Base-by-base conservation (phyloP, 2,888 invertebrate genomes). In the Aleiodes leptofemur region DNA sequence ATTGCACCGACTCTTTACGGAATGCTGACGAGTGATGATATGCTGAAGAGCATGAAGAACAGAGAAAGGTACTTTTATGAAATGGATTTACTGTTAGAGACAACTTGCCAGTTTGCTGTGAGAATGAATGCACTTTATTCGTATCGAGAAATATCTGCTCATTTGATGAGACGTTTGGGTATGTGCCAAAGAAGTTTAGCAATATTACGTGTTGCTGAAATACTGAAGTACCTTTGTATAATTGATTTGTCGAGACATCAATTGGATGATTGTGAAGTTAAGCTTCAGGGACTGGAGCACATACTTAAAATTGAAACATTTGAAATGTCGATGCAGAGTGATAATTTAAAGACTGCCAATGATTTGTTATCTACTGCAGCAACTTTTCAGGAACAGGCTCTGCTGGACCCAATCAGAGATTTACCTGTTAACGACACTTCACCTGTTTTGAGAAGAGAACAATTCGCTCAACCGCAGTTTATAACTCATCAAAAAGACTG, bases 201-300 rank as follows among this genome's bases (percentile, higher is more conserved):
- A 1, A 82, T 85, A 0, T 59, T 86, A n/a, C 82, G 87, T 14
- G 82, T 85, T 4, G 88, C 86, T 0, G 85, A 86, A 50, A 78
- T 84, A 23, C 72, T 89, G 7, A 89, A 89, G 73, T 83, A 81
- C 23, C 64, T 87, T 0, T 86, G 87, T 68, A 84, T 84, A 48
- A 82, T 89, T 7, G 88, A 88, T 73, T 72, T 89, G 0, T 82
- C 85, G 0, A 84, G 86, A 5, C 78, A 77, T 0, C 79, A 85
- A 16, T 13, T 86, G 13, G 82, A 83, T 4, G 85, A 87, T 43
- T 88, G 88, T 69, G 88, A 88, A 55, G 83, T 86, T 1, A 86
- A 86, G 38, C 78, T 89, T 4, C 86, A 86, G 59, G 85, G 86
- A 2, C 78, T 89, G 4, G 89, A 89, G 68, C 82, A 85, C 34